Percentiles rank a stretch among this genome's conserved stretches.
phyloP scores from a whole-genome alignment of 1,140 invertebrate genomes.

The Danaus melanippus region DNA sequence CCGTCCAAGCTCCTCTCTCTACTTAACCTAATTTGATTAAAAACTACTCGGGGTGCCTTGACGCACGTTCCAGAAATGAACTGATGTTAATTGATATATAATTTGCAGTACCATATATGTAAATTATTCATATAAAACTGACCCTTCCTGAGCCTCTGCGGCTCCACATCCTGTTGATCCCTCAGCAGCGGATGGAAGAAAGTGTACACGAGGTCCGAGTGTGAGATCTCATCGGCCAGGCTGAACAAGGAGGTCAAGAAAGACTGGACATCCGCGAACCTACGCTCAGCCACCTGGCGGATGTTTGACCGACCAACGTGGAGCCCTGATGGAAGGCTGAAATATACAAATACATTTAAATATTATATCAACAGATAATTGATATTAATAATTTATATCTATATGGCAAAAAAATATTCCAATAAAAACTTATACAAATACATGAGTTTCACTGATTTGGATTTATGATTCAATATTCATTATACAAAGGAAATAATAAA shows the following conservation, averaged over 20 bases:
- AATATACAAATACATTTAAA: constrained; percentile 8
- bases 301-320: constrained; percentile 94
- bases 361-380: background rate
- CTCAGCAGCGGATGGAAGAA: constrained; percentile 97
- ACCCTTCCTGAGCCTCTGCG: constrained; percentile 71
- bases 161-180: constrained; percentile 88
- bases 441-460: too few relatives aligned
- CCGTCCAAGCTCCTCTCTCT: too few relatives aligned
- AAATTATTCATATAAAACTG: constrained; percentile 7
- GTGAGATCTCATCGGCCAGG: constrained; percentile 93
- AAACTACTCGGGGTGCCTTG: too few relatives aligned
- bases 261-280: constrained; percentile 87
- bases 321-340: constrained; percentile 82
- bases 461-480: too few relatives aligned
- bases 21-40: too few relatives aligned
- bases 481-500: too few relatives aligned
- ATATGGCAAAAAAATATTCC: too few relatives aligned
- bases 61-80: too few relatives aligned
- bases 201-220: constrained; percentile 97
- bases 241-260: constrained; percentile 90
- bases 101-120: too few relatives aligned
- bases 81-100: too few relatives aligned
- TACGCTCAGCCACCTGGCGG: constrained; percentile 92
- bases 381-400: too few relatives aligned
- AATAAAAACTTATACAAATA: too few relatives aligned